Percentiles rank a stretch among this genome's conserved stretches.
Conservation (phyloP, 2,888 invertebrate species). For the Oxycera nigricornis region DNA sequence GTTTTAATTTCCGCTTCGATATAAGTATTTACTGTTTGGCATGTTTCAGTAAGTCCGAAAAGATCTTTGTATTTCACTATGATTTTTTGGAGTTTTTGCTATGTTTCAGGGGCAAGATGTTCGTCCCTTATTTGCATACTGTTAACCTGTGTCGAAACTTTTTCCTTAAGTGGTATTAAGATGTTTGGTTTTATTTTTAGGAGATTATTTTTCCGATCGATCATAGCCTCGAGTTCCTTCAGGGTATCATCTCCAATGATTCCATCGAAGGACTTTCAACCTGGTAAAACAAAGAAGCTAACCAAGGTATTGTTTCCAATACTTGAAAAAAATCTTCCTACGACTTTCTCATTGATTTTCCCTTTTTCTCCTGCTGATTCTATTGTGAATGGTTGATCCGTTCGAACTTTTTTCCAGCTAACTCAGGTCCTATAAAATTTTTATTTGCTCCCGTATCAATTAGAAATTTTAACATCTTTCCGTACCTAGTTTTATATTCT, state of each 20-base stretch:
- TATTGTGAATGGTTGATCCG: background rate
- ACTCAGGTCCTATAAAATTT: background rate
- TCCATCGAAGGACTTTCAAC: conserved; percentile 2
- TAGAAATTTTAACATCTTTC: background rate
- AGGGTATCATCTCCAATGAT: conserved; percentile 46
- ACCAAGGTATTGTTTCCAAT: conserved; percentile 32
- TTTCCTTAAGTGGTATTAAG: background rate
- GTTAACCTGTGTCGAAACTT: conserved; percentile 32
- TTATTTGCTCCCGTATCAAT: conserved; percentile 15
- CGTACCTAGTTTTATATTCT: background rate
- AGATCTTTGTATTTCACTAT: background rate
- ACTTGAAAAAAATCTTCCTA: conserved; percentile 15
- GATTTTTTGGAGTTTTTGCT: background rate
- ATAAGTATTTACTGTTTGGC: no score
- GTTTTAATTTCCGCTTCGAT: background rate
- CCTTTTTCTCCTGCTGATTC: conserved; percentile 3
- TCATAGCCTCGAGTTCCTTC: conserved; percentile 43
- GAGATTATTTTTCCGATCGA: conserved; percentile 44
- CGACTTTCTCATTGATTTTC: background rate
- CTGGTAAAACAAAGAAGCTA: conserved; percentile 42
- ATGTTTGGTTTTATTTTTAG: conserved; percentile 38
- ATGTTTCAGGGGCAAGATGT: background rate
- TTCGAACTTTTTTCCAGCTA: background rate
- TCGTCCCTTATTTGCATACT: conserved; percentile 1
- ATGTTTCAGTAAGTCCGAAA: background rate